Conservation (phyloP, 2,888 invertebrate species). For the Drosophila pegasa region DNA sequence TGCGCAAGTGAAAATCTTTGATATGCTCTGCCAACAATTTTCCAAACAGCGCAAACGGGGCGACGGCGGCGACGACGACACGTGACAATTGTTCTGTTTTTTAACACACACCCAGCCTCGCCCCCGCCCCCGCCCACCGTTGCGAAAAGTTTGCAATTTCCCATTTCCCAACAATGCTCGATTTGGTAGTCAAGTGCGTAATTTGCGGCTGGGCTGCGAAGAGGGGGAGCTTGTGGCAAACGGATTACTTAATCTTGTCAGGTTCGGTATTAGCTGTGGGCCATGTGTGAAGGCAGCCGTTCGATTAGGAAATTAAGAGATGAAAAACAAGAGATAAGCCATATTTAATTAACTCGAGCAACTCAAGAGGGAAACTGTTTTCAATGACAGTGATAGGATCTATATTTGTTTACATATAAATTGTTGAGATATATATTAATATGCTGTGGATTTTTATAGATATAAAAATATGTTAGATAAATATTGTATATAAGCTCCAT, state of each 20-base stretch:
- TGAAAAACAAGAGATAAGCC: slow-evolving; percentile 3
- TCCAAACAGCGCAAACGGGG: slow-evolving; percentile 37
- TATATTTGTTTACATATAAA: not conserved
- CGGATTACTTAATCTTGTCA: slow-evolving; percentile 54
- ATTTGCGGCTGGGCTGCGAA: slow-evolving; percentile 59
- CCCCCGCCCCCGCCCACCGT: not conserved
- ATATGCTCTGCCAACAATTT: slow-evolving; percentile 64
- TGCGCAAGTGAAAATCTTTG: slow-evolving; percentile 69
- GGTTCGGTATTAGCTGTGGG: slow-evolving; percentile 25
- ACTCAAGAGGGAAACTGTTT: not conserved
- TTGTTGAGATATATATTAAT: not conserved
- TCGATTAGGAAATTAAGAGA: slow-evolving; percentile 30
- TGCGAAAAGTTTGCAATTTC: slow-evolving; percentile 62
- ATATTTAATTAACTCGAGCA: slow-evolving; percentile 9
- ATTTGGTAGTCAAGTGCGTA: slow-evolving; percentile 75
- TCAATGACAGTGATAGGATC: not conserved
- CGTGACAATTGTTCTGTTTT: slow-evolving; percentile 75
- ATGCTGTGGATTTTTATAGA: too few relatives aligned
- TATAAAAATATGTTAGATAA: too few relatives aligned
- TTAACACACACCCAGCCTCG: slow-evolving; percentile 4
- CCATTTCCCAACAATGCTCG: slow-evolving; percentile 52
- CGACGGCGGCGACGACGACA: slow-evolving; percentile 45
- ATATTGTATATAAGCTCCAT: too few relatives aligned
- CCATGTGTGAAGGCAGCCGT: slow-evolving; percentile 8
- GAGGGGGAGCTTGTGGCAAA: slow-evolving; percentile 27